Evolutionary conservation across 2,888 invertebrate genomes (phyloP).

Genomic region (Archips xylosteana): DNA sequence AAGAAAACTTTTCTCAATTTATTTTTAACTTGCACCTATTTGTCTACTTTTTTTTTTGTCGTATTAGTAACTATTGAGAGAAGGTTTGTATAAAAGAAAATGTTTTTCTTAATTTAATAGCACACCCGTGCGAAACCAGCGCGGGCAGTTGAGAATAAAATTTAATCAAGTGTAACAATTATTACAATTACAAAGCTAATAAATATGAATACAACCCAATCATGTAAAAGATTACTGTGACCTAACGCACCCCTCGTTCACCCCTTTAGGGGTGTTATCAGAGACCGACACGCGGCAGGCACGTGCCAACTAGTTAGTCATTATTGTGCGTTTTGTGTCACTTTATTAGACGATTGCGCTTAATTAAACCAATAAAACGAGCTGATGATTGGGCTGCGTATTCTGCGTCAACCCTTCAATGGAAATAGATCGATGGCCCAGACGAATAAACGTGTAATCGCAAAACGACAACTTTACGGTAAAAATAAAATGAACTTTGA

Average conservation of each 20-base stretch:
- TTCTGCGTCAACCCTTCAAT: conserved; percentile 29
- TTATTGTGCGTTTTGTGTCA: conserved; percentile 46
- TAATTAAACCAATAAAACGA: conserved; percentile 35
- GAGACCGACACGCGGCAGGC: conserved; percentile 45
- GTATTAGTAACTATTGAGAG: too few relatives aligned
- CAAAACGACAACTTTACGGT: too few relatives aligned
- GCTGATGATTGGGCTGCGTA: conserved; percentile 22
- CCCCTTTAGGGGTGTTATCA: conserved; percentile 43
- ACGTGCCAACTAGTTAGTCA: conserved; percentile 49
- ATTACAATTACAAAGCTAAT: conserved; percentile 21
- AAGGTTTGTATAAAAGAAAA: too few relatives aligned
- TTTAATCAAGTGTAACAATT: background rate
- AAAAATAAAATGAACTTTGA: too few relatives aligned
- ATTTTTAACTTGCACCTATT: too few relatives aligned
- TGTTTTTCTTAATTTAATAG: too few relatives aligned
- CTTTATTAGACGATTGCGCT: conserved; percentile 35
- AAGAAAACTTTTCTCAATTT: too few relatives aligned
- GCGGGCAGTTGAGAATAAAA: too few relatives aligned
- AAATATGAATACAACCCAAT: conserved; percentile 22
- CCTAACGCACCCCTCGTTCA: conserved; percentile 1
- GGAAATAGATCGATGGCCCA: background rate
- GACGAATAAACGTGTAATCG: too few relatives aligned
- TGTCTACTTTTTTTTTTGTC: too few relatives aligned
- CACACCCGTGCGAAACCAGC: too few relatives aligned
- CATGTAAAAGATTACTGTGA: conserved; percentile 6